Percentiles rank a stretch among this genome's conserved stretches.
These are phyloP conservation scores for Suncus etruscus DNA, from an alignment of 2,113 vertebrate genomes.

Conservation along the genomic window DNA sequence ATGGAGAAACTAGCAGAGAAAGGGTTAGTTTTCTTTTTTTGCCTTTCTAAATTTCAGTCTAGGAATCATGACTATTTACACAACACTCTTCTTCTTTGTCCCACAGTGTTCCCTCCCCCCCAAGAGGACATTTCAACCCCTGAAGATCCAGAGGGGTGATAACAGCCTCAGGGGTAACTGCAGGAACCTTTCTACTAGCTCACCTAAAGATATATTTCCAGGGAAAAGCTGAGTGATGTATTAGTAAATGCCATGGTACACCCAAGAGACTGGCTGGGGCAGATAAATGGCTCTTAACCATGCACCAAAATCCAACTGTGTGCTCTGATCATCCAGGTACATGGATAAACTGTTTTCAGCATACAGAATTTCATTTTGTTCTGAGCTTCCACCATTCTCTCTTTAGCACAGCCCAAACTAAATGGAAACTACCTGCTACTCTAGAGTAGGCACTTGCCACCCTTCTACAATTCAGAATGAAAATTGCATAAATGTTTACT, in stretches of 20 bases:
- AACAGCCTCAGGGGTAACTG: too few species aligned
- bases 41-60: slow-evolving; percentile 45
- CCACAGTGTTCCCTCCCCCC: too few species aligned
- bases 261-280: neutral
- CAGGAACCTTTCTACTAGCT: too few species aligned
- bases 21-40: neutral
- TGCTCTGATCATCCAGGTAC: neutral
- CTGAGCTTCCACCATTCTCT: neutral
- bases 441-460: neutral
- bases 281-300: slow-evolving; percentile 30
- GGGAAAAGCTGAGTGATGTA: too few species aligned
- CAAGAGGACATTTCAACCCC: too few species aligned
- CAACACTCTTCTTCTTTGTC: neutral
- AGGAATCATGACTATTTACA: neutral
- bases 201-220: too few species aligned
- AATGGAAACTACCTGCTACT: neutral
- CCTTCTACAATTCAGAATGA: neutral
- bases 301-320: neutral
- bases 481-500: neutral
- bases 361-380: slow-evolving; percentile 21
- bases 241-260: neutral
- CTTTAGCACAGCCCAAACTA: slow-evolving; percentile 30
- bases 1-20: neutral
- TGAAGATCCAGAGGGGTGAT: too few species aligned
- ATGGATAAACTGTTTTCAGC: neutral